Percentiles rank a stretch among this genome's conserved stretches.
Evolutionary conservation across 2,113 vertebrate species (phyloP).

Genomic region (Eurypyga helias): DNA sequence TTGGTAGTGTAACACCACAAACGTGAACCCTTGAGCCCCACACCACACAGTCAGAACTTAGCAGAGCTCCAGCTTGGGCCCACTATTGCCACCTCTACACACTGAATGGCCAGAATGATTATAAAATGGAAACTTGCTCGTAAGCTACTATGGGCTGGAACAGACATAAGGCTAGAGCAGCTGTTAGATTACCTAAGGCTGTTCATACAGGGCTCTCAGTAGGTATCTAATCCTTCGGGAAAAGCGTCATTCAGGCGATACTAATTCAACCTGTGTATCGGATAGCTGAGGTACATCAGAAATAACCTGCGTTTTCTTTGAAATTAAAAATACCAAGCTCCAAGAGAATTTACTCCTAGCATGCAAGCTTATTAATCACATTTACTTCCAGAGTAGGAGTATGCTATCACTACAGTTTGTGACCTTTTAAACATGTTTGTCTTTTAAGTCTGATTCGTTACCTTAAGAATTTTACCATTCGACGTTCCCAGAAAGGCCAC

Average conservation of each 20-base stretch:
- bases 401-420: neutral
- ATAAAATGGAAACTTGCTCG: constrained; percentile 9
- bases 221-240: neutral
- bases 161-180: neutral
- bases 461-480: constrained; percentile 85
- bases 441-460: constrained; percentile 28
- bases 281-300: neutral
- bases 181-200: constrained; percentile 9
- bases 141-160: neutral
- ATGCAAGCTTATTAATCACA: neutral
- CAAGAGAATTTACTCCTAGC: neutral
- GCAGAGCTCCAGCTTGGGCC: neutral
- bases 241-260: neutral
- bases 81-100: neutral
- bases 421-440: neutral
- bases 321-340: constrained; percentile 12
- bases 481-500: constrained; percentile 91
- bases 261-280: neutral
- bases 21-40: neutral
- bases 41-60: neutral
- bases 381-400: neutral
- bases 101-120: neutral
- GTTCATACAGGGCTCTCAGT: neutral
- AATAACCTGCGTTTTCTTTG: neutral
- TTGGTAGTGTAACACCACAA: neutral